Conservation (phyloP, 64 coral and sea anemone species). For the Montipora efflorescens region DNA sequence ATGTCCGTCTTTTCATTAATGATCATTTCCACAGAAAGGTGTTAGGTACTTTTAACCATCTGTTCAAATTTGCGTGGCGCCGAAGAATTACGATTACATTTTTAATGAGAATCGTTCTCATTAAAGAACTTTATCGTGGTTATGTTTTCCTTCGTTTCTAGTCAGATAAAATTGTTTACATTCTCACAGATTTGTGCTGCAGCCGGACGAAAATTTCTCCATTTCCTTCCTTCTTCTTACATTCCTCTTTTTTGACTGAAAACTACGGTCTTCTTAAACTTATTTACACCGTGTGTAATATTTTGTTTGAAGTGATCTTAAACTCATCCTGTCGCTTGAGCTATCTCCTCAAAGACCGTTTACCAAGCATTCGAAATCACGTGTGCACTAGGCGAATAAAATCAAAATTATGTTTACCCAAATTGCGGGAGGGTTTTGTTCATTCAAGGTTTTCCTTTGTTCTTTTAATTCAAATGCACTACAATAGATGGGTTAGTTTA, state of each 20-base stretch:
- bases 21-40: too few relatives aligned
- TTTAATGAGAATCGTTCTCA: neutral
- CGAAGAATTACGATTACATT: neutral
- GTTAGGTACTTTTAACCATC: too few relatives aligned
- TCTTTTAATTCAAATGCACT: neutral
- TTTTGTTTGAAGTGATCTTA: neutral
- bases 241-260: neutral
- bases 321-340: neutral
- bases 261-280: neutral
- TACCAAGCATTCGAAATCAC: slow-evolving; percentile 1
- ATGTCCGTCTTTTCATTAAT: too few relatives aligned
- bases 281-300: neutral
- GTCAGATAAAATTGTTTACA: neutral
- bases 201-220: neutral
- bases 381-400: neutral
- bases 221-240: neutral
- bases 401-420: slow-evolving; percentile 18
- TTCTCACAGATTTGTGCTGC: neutral
- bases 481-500: slow-evolving; percentile 2
- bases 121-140: neutral
- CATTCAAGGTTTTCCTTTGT: slow-evolving; percentile 13
- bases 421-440: neutral
- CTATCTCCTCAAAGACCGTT: neutral
- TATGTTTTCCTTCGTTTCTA: neutral
- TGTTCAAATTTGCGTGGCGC: neutral